A percentile compares a stretch with the other conserved stretches of the same genome.
Evolutionary conservation across 2,888 invertebrate species (phyloP).

Genomic region (Drosophila formosana): DNA sequence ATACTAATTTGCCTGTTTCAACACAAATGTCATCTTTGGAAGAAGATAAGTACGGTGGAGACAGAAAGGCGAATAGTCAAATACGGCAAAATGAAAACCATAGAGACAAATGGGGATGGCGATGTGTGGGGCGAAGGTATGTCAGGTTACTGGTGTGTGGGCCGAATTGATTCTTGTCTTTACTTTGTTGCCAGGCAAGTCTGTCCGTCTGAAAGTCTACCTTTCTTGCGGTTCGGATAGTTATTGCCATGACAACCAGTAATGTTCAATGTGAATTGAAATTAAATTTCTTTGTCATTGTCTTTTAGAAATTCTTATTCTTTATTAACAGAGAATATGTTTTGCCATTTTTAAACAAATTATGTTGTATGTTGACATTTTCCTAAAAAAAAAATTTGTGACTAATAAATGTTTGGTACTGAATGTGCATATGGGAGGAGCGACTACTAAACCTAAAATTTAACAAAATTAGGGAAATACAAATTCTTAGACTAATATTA

Average conservation of each 20-base stretch:
- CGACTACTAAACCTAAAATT: too few relatives aligned
- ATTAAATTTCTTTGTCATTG: constrained; percentile 32
- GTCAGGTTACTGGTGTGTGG: constrained; percentile 3
- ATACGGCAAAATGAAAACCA: constrained; percentile 3
- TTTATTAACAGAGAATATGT: constrained; percentile 24
- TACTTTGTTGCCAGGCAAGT: not conserved
- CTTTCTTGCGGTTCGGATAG: constrained; percentile 26
- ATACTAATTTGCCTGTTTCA: constrained; percentile 77
- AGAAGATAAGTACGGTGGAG: constrained; percentile 58
- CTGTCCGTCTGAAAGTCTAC: not conserved
- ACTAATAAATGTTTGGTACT: too few relatives aligned
- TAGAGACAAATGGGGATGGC: constrained; percentile 7
- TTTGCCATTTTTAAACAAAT: constrained; percentile 16
- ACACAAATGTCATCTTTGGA: constrained; percentile 77
- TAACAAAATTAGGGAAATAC: too few relatives aligned
- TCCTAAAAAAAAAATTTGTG: too few relatives aligned
- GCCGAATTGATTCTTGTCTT: constrained; percentile 21
- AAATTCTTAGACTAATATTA: too few relatives aligned
- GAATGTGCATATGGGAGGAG: too few relatives aligned
- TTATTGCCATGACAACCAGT: constrained; percentile 35
- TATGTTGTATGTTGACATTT: too few relatives aligned
- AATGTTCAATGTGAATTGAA: constrained; percentile 28
- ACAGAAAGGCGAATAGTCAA: not conserved
- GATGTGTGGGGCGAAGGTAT: not conserved
- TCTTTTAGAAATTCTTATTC: not conserved